phyloP scores from a whole-genome alignment of 2,113 vertebrate genomes.

The Enhydra lutris region DNA sequence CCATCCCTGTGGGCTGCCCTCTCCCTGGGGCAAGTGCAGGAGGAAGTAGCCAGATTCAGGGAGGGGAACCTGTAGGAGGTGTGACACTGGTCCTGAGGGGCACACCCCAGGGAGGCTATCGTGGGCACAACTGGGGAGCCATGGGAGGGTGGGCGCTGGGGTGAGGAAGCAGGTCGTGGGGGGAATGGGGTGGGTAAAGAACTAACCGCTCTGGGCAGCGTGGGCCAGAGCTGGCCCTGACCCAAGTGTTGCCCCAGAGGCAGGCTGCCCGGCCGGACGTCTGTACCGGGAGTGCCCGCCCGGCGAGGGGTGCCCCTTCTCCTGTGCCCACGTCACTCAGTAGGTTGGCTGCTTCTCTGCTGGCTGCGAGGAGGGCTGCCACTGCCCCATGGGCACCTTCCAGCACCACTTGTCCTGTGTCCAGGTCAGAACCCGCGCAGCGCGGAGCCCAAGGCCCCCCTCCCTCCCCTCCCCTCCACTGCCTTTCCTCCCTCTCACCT shows the following conservation, averaged over 20 bases:
- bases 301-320: conserved; percentile 91
- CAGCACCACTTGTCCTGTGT: conserved; percentile 84
- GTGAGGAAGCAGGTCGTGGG: conserved; percentile 56
- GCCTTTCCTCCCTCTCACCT: background rate
- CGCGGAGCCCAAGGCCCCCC: no score
- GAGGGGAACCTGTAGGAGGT: conserved; percentile 8
- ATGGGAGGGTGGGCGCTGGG: conserved; percentile 69
- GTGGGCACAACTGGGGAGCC: conserved; percentile 53
- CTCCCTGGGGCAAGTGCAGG: background rate
- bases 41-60: background rate
- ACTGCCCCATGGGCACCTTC: conserved; percentile 87
- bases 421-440: conserved; percentile 77
- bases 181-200: background rate
- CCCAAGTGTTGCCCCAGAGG: conserved; percentile 76
- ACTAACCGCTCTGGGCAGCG: rapidly evolving
- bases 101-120: conserved; percentile 69
- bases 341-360: conserved; percentile 86
- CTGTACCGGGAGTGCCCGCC: conserved; percentile 89
- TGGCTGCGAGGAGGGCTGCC: conserved; percentile 91
- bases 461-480: no score
- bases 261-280: conserved; percentile 88
- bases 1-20: no score
- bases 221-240: background rate
- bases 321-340: conserved; percentile 87
- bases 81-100: conserved; percentile 81